Conservation (phyloP, 2,113 vertebrate genomes). For the Nothocercus nigrocapillus region DNA sequence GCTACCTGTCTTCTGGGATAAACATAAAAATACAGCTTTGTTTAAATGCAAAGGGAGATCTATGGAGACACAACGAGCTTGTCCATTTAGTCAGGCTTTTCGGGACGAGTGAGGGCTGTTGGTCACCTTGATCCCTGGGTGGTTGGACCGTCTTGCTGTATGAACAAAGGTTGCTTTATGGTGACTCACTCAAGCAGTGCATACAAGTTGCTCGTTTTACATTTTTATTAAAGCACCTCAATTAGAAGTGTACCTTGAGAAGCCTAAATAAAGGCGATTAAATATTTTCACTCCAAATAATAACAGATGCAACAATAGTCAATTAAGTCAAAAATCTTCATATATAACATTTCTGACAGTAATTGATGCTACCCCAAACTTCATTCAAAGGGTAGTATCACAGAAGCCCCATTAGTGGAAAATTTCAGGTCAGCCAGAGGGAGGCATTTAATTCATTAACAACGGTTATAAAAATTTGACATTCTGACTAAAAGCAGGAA, state of each 20-base stretch:
- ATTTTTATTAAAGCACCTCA: not conserved
- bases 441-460: slow-evolving; percentile 72
- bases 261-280: not conserved
- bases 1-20: not conserved
- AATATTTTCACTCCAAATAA: not conserved
- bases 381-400: not conserved
- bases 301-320: not conserved
- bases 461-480: slow-evolving; percentile 57
- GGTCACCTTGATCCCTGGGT: not conserved
- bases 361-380: not conserved
- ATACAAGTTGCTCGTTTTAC: not conserved
- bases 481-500: slow-evolving; percentile 61
- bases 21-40: not conserved
- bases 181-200: not conserved
- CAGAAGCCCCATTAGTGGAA: slow-evolving; percentile 4
- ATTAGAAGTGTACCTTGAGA: not conserved
- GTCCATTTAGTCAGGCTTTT: not conserved
- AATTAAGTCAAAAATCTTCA: not conserved
- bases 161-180: not conserved
- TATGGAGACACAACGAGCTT: not conserved
- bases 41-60: not conserved
- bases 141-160: not conserved
- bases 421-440: slow-evolving; percentile 48
- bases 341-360: not conserved
- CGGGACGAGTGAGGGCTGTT: not conserved